phyloP scores from a whole-genome alignment of 2,113 vertebrate species.

The Spilogale gracilis region DNA sequence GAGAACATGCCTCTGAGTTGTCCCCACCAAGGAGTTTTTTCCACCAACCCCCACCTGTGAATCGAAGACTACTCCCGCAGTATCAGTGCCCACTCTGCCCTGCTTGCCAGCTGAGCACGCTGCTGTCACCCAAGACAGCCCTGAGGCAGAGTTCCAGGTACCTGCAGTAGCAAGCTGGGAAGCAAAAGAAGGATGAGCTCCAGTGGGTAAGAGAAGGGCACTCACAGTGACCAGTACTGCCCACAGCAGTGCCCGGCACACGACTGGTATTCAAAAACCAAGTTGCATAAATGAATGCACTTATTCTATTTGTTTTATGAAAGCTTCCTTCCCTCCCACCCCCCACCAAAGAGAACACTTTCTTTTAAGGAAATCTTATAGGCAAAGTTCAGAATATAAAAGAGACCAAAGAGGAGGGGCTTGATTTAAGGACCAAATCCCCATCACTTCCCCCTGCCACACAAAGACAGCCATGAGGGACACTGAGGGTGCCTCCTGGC shows the following conservation, averaged over 20 bases:
- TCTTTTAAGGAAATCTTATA: not conserved
- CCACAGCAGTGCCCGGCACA: not conserved
- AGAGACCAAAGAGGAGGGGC: not conserved
- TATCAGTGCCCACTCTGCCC: not conserved
- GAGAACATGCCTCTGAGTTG: not conserved
- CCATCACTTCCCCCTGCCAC: fast-evolving
- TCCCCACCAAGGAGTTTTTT: not conserved
- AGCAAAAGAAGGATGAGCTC: not conserved
- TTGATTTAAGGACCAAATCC: not conserved
- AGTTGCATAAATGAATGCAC: not conserved
- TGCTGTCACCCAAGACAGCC: not conserved
- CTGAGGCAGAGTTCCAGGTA: too few species aligned
- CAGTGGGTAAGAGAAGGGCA: too few species aligned
- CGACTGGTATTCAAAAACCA: not conserved
- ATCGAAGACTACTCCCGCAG: not conserved
- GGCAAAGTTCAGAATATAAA: not conserved
- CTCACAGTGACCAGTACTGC: fast-evolving
- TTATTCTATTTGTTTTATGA: not conserved
- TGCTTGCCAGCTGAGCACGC: fast-evolving
- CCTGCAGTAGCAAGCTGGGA: not conserved
- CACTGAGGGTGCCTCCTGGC: not conserved
- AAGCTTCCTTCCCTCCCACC: not conserved
- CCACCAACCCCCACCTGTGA: not conserved
- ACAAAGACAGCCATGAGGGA: not conserved
- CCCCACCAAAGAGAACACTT: not conserved